Percentiles rank a stretch among this genome's conserved stretches.
Conservation (phyloP, 1,140 invertebrate genomes). For the Pseudomyrmex pallidus region DNA sequence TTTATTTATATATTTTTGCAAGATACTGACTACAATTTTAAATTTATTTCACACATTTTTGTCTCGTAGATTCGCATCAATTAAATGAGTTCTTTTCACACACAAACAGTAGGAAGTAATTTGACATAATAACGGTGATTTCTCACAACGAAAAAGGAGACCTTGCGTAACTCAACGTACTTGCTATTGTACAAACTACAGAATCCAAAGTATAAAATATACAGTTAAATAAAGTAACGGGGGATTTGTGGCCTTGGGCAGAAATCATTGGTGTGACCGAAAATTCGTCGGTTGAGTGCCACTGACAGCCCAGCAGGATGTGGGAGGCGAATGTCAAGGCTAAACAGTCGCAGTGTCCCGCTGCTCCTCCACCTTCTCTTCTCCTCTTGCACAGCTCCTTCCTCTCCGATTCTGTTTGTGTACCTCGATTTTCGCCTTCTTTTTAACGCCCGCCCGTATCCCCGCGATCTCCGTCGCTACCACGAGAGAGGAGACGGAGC, state of each 20-base stretch:
- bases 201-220: neutral
- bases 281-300: slow-evolving; percentile 64
- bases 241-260: slow-evolving; percentile 21
- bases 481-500: neutral
- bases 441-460: slow-evolving; percentile 60
- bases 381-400: slow-evolving; percentile 51
- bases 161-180: neutral
- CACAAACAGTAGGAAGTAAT: neutral
- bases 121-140: neutral
- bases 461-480: neutral
- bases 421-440: slow-evolving; percentile 73
- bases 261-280: neutral
- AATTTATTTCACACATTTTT: neutral
- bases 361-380: slow-evolving; percentile 36
- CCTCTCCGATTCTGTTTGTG: slow-evolving; percentile 73
- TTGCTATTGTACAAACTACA: neutral
- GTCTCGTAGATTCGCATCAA: no score
- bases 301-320: slow-evolving; percentile 73
- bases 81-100: neutral
- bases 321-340: slow-evolving; percentile 79
- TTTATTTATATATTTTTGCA: no score
- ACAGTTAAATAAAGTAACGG: slow-evolving; percentile 8
- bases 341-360: slow-evolving; percentile 70
- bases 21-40: neutral
- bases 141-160: slow-evolving; percentile 3